These are phyloP conservation scores for Lacerta agilis DNA, from an alignment of 2,797 vertebrate species.

Conservation along the genomic window DNA sequence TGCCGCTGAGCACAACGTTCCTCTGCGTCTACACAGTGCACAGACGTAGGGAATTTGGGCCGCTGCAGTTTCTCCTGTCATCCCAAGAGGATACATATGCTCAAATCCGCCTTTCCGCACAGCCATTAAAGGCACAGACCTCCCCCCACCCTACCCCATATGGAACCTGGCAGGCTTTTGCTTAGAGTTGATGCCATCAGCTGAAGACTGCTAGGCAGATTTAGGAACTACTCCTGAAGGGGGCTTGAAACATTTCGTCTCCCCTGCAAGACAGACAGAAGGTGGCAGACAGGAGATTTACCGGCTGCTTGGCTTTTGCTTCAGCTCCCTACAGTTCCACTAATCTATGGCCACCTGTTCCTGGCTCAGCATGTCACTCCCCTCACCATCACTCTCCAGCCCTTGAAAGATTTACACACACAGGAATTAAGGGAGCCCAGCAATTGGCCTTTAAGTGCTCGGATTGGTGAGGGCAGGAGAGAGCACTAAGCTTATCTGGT, in stretches of 20 bases:
- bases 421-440: background rate
- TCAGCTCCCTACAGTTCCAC: background rate
- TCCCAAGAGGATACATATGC: background rate
- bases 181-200: too few relatives aligned
- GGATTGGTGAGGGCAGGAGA: background rate
- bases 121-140: background rate
- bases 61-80: background rate
- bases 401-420: accelerated
- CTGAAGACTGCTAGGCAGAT: background rate
- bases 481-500: background rate
- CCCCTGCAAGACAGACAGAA: background rate
- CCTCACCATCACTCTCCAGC: accelerated
- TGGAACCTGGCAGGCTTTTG: too few relatives aligned
- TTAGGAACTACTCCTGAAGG: background rate
- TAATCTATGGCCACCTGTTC: background rate
- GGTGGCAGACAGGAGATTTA: background rate
- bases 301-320: background rate
- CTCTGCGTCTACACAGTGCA: background rate
- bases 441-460: background rate
- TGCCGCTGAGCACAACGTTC: background rate
- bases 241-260: accelerated
- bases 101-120: too few relatives aligned
- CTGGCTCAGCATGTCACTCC: accelerated
- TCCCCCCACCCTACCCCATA: background rate
- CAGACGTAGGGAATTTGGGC: background rate